A percentile compares a stretch with the other conserved stretches of the same genome.
Conservation (phyloP, 2,888 invertebrate species). For the Bembecia ichneumoniformis region DNA sequence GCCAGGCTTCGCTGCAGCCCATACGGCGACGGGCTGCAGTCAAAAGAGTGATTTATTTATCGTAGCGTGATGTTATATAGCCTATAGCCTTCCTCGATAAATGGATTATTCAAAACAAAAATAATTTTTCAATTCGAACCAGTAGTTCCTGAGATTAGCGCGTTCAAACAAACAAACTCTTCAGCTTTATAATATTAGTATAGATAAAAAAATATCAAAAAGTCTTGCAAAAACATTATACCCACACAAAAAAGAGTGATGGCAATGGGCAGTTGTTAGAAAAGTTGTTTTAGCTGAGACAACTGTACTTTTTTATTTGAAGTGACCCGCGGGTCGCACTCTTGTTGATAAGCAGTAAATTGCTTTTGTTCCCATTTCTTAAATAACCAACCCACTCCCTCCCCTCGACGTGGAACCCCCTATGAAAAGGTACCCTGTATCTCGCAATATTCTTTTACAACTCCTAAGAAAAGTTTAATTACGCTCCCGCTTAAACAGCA, state of each 20-base stretch:
- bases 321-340: conserved; percentile 50
- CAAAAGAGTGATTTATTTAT: too few species aligned
- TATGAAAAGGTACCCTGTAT: conserved; percentile 35
- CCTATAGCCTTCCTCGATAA: too few species aligned
- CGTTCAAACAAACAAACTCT: too few species aligned
- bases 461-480: conserved; percentile 62
- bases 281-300: conserved; percentile 27
- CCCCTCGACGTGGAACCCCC: conserved; percentile 16
- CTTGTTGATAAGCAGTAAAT: conserved; percentile 63
- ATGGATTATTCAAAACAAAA: too few species aligned
- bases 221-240: too few species aligned
- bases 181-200: too few species aligned
- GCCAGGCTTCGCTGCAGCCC: too few species aligned
- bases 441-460: conserved; percentile 56
- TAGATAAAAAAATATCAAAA: too few species aligned
- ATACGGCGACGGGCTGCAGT: too few species aligned
- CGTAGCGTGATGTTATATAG: too few species aligned
- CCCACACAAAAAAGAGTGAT: not conserved
- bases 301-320: conserved; percentile 39
- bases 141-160: too few species aligned
- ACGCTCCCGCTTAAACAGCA: conserved; percentile 48
- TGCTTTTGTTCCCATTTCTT: conserved; percentile 67
- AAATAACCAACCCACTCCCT: conserved; percentile 42
- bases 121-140: too few species aligned
- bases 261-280: conserved; percentile 11